Evolutionary conservation across 2,113 vertebrate genomes (phyloP).

Genomic region (Seriola rivoliana): DNA sequence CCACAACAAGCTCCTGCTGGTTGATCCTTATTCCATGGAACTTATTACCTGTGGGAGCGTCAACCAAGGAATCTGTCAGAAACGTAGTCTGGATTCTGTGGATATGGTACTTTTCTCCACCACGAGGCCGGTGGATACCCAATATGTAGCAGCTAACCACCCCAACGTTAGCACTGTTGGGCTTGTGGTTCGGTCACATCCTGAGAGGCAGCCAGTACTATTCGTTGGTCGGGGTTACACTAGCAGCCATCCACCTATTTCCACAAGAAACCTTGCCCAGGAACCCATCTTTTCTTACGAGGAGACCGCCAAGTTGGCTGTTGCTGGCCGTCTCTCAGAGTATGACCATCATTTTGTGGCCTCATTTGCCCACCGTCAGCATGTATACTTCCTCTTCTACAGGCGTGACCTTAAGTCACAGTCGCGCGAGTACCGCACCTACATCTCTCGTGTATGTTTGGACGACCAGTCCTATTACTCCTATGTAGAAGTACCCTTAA

Average conservation of each 20-base stretch:
- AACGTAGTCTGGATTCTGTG: slow-evolving; percentile 87
- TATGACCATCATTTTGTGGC: slow-evolving; percentile 98
- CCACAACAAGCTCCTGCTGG: slow-evolving; percentile 94
- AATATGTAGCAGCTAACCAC: slow-evolving; percentile 96
- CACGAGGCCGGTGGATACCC: slow-evolving; percentile 93
- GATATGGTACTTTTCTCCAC: slow-evolving; percentile 88
- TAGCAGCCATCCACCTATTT: slow-evolving; percentile 96
- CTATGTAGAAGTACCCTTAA: slow-evolving; percentile 94
- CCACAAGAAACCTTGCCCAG: slow-evolving; percentile 92
- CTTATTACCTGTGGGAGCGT: slow-evolving; percentile 96
- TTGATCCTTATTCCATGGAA: slow-evolving; percentile 87
- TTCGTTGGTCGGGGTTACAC: slow-evolving; percentile 97
- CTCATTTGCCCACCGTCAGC: slow-evolving; percentile 89
- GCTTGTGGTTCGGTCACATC: slow-evolving; percentile 88
- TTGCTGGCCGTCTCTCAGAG: slow-evolving; percentile 93
- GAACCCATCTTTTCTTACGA: slow-evolving; percentile 96
- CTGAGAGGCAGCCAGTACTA: slow-evolving; percentile 87
- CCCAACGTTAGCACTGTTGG: slow-evolving; percentile 96
- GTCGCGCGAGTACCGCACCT: slow-evolving; percentile 93
- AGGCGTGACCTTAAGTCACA: slow-evolving; percentile 93
- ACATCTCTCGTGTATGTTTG: slow-evolving; percentile 93
- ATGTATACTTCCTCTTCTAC: slow-evolving; percentile 96
- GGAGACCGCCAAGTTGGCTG: slow-evolving; percentile 94
- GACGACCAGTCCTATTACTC: slow-evolving; percentile 96
- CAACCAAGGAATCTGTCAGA: slow-evolving; percentile 96